Evolutionary conservation across 2,113 vertebrate species (phyloP), one percentile per base, ranked within the genome.

Genomic region (Suncus etruscus): DNA sequence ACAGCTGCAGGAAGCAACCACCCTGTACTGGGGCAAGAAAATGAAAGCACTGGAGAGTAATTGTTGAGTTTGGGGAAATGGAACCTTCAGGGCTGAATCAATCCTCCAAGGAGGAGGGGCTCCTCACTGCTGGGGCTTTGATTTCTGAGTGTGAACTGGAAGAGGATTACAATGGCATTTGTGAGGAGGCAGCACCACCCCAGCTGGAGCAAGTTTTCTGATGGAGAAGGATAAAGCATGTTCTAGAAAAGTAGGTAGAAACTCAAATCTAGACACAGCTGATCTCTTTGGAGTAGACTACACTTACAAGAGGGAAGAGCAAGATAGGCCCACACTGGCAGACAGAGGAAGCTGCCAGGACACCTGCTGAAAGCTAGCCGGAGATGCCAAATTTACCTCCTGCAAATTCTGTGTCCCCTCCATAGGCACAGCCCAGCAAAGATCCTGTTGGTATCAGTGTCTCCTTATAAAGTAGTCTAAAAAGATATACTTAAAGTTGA

Each of bases 11-110:
- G 86, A 87, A 74, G 31, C 63, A 87, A 32, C 18, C 18, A 1
- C 25, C 5, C 18, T 29, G 18, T 32, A 8, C 20, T 65, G 14
- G 31, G 11, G 31, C 8, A 29, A 68, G 15, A 66, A 45, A 94
- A 86, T 73, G 29, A 69, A 79, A 32, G 90, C 65, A 32, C 25
- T 79, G 79, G 74, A 87, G 74, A 79, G 73, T 54, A 15, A 54
- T 4, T 54, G 54, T 10, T 54, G 54, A 69, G 86, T 29, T 24
- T 48, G 54, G 39, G 63, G 8, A 4, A 39, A 39, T 39, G 39
- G 39, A 39, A 39, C 39, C 39, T 39, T 39, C 39, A 39, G 39
- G 39, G 39, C 39, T 39, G 39, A 39, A 39, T 39, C 39, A 39
- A 39, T 39, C 39, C 39, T 39, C 39, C 39, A 39, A 39, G 39